Percentiles rank a stretch among this genome's conserved stretches.
Conservation (phyloP, 1,140 invertebrate species). For the Ceratosolen solmsi region DNA sequence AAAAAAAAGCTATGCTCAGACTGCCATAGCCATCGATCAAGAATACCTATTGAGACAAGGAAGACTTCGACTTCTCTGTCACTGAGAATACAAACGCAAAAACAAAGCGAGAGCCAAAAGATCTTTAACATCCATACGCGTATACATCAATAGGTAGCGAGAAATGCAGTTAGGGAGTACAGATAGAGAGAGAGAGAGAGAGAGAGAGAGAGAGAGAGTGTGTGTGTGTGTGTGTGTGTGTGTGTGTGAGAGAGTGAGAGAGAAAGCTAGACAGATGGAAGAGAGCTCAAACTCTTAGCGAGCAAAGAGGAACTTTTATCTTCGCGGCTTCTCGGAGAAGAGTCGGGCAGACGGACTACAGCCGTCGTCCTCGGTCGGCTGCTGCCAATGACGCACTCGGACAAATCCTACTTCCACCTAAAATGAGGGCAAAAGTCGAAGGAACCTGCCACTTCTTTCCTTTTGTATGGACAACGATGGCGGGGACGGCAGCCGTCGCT, state of each 20-base stretch:
- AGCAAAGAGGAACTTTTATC: constrained; percentile 20
- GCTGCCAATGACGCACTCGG: constrained; percentile 17
- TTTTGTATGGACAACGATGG: background rate
- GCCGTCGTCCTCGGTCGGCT: constrained; percentile 1
- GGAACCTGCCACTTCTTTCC: background rate
- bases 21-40: too few relatives aligned
- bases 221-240: too few relatives aligned
- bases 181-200: too few relatives aligned
- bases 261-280: background rate
- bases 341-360: background rate
- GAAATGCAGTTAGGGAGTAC: too few relatives aligned
- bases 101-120: background rate
- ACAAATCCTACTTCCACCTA: constrained; percentile 25
- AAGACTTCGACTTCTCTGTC: too few relatives aligned
- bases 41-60: too few relatives aligned
- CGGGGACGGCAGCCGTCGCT: background rate
- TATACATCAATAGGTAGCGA: too few relatives aligned
- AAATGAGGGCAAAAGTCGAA: constrained; percentile 18
- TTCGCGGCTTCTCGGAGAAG: constrained; percentile 16
- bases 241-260: background rate
- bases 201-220: too few relatives aligned
- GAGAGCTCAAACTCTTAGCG: background rate
- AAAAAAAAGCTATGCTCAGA: too few relatives aligned
- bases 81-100: background rate
- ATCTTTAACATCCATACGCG: too few relatives aligned